Conservation (phyloP, 2,113 vertebrate species). For the Rhinoptilus africanus region DNA sequence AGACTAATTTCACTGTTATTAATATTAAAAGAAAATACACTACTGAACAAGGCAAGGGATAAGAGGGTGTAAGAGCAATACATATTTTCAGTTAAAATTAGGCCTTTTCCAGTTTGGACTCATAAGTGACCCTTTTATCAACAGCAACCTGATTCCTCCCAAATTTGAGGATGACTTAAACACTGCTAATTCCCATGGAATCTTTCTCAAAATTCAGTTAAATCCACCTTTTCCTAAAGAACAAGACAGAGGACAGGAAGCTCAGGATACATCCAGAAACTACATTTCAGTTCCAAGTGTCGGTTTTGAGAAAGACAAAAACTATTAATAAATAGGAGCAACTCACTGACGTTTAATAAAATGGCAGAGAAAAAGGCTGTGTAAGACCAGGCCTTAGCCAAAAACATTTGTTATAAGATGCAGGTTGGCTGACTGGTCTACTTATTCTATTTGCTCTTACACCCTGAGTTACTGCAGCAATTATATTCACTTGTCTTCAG, state of each 20-base stretch:
- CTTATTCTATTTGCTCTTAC: neutral
- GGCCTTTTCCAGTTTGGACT: neutral
- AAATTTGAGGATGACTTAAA: neutral
- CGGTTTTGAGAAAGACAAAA: neutral
- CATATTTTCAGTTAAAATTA: neutral
- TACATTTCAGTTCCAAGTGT: neutral
- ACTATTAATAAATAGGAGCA: neutral
- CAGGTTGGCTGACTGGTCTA: neutral
- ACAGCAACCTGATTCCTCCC: neutral
- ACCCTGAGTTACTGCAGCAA: neutral
- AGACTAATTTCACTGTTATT: neutral
- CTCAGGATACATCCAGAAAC: neutral
- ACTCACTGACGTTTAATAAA: neutral
- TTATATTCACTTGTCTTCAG: neutral
- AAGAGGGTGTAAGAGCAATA: neutral
- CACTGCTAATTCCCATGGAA: neutral
- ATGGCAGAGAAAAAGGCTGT: neutral
- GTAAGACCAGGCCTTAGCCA: neutral
- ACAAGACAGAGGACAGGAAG: neutral
- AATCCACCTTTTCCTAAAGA: neutral
- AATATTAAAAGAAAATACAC: neutral
- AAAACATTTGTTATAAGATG: neutral
- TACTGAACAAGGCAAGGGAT: neutral
- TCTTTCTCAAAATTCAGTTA: neutral
- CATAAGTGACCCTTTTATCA: neutral